phyloP scores from a whole-genome alignment of 2,888 invertebrate species.

The Heliconius erato region DNA sequence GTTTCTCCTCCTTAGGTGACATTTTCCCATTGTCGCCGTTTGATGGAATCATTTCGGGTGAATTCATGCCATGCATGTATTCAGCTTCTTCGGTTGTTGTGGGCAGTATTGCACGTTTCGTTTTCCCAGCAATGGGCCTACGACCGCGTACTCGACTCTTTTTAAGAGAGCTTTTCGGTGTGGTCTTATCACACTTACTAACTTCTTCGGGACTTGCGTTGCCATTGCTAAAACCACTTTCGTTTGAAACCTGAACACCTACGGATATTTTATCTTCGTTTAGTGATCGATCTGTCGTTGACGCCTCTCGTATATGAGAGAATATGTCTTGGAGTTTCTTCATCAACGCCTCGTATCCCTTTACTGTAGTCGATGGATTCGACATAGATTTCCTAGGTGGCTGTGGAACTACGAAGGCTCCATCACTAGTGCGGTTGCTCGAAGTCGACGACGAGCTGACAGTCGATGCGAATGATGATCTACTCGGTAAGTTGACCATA shows the following conservation, averaged over 20 bases:
- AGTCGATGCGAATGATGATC: constrained; percentile 79
- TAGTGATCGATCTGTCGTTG: constrained; percentile 69
- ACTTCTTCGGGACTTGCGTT: constrained; percentile 80
- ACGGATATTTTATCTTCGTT: constrained; percentile 77
- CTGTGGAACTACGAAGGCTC: constrained; percentile 81
- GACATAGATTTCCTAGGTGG: constrained; percentile 78
- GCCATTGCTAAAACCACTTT: constrained; percentile 71
- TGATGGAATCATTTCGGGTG: constrained; percentile 81
- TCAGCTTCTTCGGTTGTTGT: constrained; percentile 79
- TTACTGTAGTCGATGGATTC: constrained; percentile 75
- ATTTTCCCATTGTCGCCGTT: constrained; percentile 72
- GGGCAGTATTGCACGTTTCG: constrained; percentile 77
- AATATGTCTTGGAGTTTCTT: constrained; percentile 81
- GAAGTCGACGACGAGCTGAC: constrained; percentile 75
- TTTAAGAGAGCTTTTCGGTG: constrained; percentile 84
- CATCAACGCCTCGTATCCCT: constrained; percentile 77
- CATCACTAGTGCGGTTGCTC: constrained; percentile 81
- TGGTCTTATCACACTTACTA: constrained; percentile 74
- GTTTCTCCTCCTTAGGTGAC: constrained; percentile 77
- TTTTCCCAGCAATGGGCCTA: constrained; percentile 76
- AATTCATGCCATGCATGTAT: constrained; percentile 79
- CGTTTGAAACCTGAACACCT: constrained; percentile 74
- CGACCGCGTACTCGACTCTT: constrained; percentile 78
- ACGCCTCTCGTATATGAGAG: constrained; percentile 71
- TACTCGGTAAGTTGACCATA: constrained; percentile 76